Evolutionary conservation across 1,140 invertebrate species (phyloP), one percentile per base, ranked within the genome.

Genomic region (Adoxophyes honmai): DNA sequence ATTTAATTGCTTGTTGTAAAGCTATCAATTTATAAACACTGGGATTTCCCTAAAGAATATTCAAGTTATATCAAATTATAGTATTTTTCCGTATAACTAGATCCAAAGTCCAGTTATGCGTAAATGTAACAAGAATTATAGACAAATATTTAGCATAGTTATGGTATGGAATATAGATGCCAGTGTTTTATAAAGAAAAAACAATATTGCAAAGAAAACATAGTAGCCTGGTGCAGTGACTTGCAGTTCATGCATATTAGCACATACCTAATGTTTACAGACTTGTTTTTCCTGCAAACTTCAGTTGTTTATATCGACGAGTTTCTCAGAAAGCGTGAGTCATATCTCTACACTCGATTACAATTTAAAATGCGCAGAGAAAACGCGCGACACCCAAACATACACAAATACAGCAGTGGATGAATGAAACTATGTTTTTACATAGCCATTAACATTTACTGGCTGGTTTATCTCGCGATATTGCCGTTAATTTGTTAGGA

Each of bases 351-450:
- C 11, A 21, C 10, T 11, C 4, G 42, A 48, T 28, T 33, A 18
- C 42, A 48, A 1, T 13, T 44, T 28, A 28, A 3, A 28, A 28
- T 28, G 21, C 21, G 18, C 15, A 18, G 42, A 21, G 11, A 48
- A 48, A 48, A 11, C 28, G 18, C 16, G 42, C 42, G 42, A 16
- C 42, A 48, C 21, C 18, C 42, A 48, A 48, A 48, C 42, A 48
- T 28, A 48, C n/a, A 28, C n/a, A 44, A 9, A 44, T n/a, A 48
- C 21, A 6, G n/a, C 18, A 21, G 21, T 48, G 42, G 21, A 48
- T 48, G 18, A 28, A 48, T 48, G 21, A 48, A 48, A 48, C 42
- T 48, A 21, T 10, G n/a, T 11, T 28, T 48, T 13, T 11, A 48
- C 7, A 10, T 10, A 28, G 10, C 16, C 21, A 18, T 21, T 48